Evolutionary conservation across 2,888 invertebrate species (phyloP).

Genomic region (Arctia plantaginis): DNA sequence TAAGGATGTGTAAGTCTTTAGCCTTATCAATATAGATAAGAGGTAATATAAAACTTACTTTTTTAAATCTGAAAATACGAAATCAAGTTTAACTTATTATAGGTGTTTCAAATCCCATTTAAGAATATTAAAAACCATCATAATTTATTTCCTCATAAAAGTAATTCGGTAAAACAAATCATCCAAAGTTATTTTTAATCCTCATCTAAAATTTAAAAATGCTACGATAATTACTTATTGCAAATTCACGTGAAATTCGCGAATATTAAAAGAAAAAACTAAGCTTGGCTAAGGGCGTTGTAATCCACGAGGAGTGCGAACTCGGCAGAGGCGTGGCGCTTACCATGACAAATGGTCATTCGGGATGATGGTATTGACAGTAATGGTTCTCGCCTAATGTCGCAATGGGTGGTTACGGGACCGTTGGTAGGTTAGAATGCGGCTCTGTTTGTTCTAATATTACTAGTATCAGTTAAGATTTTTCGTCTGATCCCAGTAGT

Average conservation of each 20-base stretch:
- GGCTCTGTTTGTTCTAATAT: background rate
- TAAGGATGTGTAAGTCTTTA: background rate
- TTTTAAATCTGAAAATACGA: background rate
- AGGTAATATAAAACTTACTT: background rate
- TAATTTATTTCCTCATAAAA: background rate
- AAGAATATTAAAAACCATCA: background rate
- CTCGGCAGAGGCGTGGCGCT: slow-evolving; percentile 64
- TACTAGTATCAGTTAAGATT: background rate
- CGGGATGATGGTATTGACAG: slow-evolving; percentile 70
- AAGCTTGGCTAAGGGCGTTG: slow-evolving; percentile 51
- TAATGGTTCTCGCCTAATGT: slow-evolving; percentile 62
- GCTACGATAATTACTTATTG: background rate
- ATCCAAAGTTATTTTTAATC: background rate
- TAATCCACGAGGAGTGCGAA: slow-evolving; percentile 58
- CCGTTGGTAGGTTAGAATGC: slow-evolving; percentile 16
- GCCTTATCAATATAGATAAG: background rate
- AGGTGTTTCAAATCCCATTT: background rate
- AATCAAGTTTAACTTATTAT: background rate
- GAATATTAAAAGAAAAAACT: slow-evolving; percentile 36
- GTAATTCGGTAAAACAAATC: background rate
- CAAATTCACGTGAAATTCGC: slow-evolving; percentile 12
- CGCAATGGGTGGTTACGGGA: slow-evolving; percentile 25
- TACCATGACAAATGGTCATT: slow-evolving; percentile 70
- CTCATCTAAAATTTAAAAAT: background rate
- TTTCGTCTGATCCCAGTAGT: too few relatives aligned